Evolutionary conservation across 2,888 invertebrate species (phyloP), one percentile per base, ranked within the genome.

Genomic region (Lepeophtheirus nordmannii): DNA sequence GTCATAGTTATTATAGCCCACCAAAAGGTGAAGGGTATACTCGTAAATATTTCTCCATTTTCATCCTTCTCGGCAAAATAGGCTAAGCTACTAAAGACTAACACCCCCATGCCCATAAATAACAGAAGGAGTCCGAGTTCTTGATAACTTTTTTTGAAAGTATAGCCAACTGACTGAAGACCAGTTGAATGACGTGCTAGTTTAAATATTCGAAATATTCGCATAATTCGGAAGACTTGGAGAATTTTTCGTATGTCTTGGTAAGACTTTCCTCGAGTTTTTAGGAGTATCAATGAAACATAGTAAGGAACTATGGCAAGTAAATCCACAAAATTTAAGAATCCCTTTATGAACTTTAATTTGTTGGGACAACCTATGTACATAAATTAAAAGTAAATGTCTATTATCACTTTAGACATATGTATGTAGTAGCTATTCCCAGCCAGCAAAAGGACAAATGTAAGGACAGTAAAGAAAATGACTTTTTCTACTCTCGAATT

Each of bases 11-110:
- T 79, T 64, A 77, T 75, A 12, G 80, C 79, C 80, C 80, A 80
- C 80, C 80, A 80, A 71, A 80, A 80, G 7, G 79, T 77, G 68
- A 77, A 77, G n/a, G 80, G 80, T 69, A 80, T 80, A 71, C 78
- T 78, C 41, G 72, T 73, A 72, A 77, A 80, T 67, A 74, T 73
- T 22, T 76, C 76, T 41, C 73, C 74, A 37, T 71, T 69, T 58
- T 75, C 76, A 60, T 76, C 76, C 70, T 79, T 79, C 72, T 80
- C 80, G 63, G 80, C 80, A 71, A 80, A 80, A 72, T 78, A 80
- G 60, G 77, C 78, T 69, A 80, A 73, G 71, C 78, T 78, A 65
- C 78, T 78, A 72, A 80, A 80, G 68, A 80, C 74, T 69, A 80
- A 74, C 65, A 80, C 76, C 20, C 78, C 78, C 60, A 79, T 78